Conservation (phyloP, 2,113 vertebrate species). For the Sprattus sprattus region DNA sequence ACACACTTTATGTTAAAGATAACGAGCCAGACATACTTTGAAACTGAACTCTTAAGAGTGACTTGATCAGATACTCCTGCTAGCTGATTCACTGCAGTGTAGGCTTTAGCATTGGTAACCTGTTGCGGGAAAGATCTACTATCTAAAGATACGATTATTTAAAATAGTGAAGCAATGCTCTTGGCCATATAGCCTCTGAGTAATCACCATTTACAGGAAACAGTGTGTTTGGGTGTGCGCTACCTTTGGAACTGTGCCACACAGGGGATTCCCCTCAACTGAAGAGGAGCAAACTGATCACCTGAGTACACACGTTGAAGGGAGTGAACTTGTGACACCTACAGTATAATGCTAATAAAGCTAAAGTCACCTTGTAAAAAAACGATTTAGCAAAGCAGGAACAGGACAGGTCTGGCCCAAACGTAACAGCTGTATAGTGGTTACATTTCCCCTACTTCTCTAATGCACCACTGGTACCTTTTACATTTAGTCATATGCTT, state of each 20-base stretch:
- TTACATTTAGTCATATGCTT: no score
- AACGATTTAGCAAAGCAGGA: no score
- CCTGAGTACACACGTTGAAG: no score
- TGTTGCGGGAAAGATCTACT: background rate
- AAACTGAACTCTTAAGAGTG: background rate
- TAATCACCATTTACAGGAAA: slow-evolving; percentile 46
- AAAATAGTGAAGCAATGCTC: background rate
- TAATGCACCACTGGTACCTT: no score
- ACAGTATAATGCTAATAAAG: no score
- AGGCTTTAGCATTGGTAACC: background rate
- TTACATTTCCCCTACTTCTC: no score
- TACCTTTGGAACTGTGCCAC: slow-evolving; percentile 27
- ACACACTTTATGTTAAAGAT: background rate
- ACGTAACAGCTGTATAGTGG: no score
- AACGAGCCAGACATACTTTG: background rate
- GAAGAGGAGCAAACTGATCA: background rate
- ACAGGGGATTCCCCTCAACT: slow-evolving; percentile 41
- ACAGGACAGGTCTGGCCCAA: no score
- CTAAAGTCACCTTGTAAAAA: no score
- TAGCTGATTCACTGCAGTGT: background rate
- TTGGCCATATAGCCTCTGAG: background rate
- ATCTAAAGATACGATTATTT: no score
- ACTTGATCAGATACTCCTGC: background rate
- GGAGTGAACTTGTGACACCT: no score
- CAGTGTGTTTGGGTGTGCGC: background rate